phyloP scores from a whole-genome alignment of 1,140 invertebrate species.

The Belonocnema kinseyi region DNA sequence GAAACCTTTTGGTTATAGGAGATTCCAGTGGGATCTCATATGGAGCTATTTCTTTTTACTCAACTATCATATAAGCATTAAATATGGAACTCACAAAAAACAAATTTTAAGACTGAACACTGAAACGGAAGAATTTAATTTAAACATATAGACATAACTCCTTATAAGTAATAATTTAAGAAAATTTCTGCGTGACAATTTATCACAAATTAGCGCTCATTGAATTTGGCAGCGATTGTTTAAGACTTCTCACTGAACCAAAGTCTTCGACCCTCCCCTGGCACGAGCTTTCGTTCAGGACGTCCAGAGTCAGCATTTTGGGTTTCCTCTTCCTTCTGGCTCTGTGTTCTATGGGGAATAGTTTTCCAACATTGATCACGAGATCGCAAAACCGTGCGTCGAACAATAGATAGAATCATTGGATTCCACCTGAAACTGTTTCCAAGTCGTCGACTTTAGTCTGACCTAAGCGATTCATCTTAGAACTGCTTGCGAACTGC shows the following conservation, averaged over 20 bases:
- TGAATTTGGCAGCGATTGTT: constrained; percentile 55
- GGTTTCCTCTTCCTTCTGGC: constrained; percentile 11
- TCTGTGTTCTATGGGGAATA: constrained; percentile 46
- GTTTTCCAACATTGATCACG: constrained; percentile 61
- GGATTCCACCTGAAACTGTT: constrained; percentile 62
- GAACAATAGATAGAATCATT: constrained; percentile 60
- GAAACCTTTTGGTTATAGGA: too few species aligned
- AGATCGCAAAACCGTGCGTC: constrained; percentile 41
- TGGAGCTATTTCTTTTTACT: too few species aligned
- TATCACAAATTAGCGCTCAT: constrained; percentile 53
- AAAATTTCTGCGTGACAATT: constrained; percentile 46
- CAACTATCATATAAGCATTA: too few species aligned
- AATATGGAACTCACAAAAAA: too few species aligned
- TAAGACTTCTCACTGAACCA: constrained; percentile 34
- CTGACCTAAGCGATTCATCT: constrained; percentile 46
- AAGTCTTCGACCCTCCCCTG: constrained; percentile 2
- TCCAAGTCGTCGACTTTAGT: constrained; percentile 51
- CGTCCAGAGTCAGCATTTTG: constrained; percentile 41
- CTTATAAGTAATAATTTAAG: too few species aligned
- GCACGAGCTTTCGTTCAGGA: constrained; percentile 2
- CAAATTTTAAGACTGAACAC: too few species aligned
- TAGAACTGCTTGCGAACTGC: constrained; percentile 26
- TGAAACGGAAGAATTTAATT: too few species aligned
- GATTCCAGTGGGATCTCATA: too few species aligned
- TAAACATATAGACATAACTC: too few species aligned